A percentile compares a stretch with the other conserved stretches of the same genome.
These are phyloP conservation scores for Gopherus evgoodei DNA, from an alignment of 2,113 vertebrate species.

Conservation along the genomic window DNA sequence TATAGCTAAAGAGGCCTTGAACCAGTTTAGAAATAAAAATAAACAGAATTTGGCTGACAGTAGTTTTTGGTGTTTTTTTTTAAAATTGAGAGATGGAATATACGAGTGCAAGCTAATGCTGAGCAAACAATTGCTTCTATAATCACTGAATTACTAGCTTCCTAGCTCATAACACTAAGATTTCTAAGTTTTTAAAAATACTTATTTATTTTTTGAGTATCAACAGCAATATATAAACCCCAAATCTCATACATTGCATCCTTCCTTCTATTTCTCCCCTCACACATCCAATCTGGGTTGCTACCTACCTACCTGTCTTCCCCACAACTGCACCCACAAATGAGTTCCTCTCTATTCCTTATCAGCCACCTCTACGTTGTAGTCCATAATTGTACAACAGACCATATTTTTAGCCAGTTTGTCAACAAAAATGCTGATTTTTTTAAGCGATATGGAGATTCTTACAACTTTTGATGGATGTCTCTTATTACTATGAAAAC, in stretches of 20 bases:
- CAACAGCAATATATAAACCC: not conserved
- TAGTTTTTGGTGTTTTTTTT: not conserved
- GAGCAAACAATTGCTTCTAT: not conserved
- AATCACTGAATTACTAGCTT: not conserved
- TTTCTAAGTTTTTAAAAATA: not conserved
- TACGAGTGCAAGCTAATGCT: not conserved
- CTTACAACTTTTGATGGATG: not conserved
- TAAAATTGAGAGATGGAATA: not conserved
- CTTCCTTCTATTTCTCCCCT: not conserved
- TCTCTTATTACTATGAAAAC: not conserved
- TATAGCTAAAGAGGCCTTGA: conserved; percentile 10
- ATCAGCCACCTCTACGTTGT: not conserved
- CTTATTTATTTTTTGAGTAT: not conserved
- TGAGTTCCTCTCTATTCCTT: not conserved
- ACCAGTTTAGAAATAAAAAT: conserved; percentile 5
- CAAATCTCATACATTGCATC: not conserved
- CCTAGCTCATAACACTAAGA: not conserved
- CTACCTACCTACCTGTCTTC: not conserved
- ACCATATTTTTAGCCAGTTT: not conserved
- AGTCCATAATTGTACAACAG: not conserved
- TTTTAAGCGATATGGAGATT: not conserved
- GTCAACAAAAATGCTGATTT: not conserved
- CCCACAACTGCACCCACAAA: not conserved
- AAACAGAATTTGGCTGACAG: not conserved
- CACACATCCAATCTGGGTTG: not conserved